Evolutionary conservation across 2,888 invertebrate genomes (phyloP).

Genomic region (Agriopis leucophaearia): DNA sequence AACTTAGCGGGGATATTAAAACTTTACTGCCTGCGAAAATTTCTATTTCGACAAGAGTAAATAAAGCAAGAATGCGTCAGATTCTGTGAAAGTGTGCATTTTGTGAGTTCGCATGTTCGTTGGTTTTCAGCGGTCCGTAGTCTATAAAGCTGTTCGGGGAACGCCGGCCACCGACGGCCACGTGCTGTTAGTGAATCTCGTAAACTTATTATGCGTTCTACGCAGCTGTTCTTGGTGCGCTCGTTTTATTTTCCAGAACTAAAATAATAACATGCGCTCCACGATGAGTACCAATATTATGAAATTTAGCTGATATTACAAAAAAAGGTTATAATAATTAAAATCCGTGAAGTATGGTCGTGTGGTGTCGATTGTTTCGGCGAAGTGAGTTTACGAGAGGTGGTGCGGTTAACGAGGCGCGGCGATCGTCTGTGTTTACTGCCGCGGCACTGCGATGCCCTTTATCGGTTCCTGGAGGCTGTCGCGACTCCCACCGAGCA

Average conservation of each 20-base stretch:
- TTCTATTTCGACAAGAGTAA: conserved; percentile 30
- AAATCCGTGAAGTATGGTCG: conserved; percentile 15
- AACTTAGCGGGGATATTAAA: conserved; percentile 5
- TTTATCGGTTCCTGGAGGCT: conserved; percentile 83
- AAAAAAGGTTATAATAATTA: conserved; percentile 5
- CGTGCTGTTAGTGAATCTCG: conserved; percentile 41
- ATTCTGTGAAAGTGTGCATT: conserved; percentile 67
- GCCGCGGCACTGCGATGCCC: conserved; percentile 65
- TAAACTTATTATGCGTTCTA: conserved; percentile 42
- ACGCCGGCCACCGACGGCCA: conserved; percentile 64
- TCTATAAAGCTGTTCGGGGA: conserved; percentile 81
- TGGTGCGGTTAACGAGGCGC: conserved; percentile 78
- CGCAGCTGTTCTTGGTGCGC: conserved; percentile 11
- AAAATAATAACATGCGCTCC: neutral
- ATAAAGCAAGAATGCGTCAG: conserved; percentile 34
- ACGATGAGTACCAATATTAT: neutral
- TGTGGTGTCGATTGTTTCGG: conserved; percentile 70
- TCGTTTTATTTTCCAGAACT: conserved; percentile 10
- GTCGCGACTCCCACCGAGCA: conserved; percentile 75
- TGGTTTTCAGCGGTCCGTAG: conserved; percentile 80
- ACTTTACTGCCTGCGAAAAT: conserved; percentile 30
- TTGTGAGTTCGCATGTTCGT: conserved; percentile 68
- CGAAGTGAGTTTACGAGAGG: conserved; percentile 79
- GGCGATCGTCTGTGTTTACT: conserved; percentile 68
- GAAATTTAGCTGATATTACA: neutral